phyloP scores from a whole-genome alignment of 2,113 vertebrate genomes.

The Nothobranchius furzeri region DNA sequence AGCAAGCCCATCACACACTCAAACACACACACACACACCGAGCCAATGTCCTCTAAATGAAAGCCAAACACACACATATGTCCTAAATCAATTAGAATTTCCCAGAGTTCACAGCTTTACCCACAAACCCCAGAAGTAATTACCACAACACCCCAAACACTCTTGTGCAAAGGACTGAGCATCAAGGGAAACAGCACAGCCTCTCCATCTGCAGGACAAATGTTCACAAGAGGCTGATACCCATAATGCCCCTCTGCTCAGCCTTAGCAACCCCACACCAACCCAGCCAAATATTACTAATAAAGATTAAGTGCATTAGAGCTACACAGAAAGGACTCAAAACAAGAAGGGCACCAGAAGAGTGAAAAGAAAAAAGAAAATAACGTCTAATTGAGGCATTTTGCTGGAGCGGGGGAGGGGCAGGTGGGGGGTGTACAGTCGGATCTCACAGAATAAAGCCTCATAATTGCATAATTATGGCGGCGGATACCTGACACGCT shows the following conservation, averaged over 20 bases:
- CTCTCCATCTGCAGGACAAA: not conserved
- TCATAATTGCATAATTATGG: constrained; percentile 83
- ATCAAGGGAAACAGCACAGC: constrained; percentile 61
- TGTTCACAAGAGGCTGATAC: constrained; percentile 6
- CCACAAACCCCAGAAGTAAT: constrained; percentile 56
- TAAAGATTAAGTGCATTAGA: constrained; percentile 30
- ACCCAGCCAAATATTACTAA: constrained; percentile 12
- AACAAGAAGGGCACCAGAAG: constrained; percentile 31
- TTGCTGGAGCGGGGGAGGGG: constrained; percentile 27
- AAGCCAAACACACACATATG: constrained; percentile 57
- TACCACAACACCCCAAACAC: constrained; percentile 47
- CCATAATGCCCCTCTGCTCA: constrained; percentile 27
- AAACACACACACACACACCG: constrained; percentile 10
- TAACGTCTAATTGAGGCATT: constrained; percentile 61
- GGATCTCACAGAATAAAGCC: constrained; percentile 75
- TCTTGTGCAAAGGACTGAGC: constrained; percentile 36
- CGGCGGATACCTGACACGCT: constrained; percentile 81
- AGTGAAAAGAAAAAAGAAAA: constrained; percentile 12
- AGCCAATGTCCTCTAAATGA: constrained; percentile 54
- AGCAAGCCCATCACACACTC: not conserved
- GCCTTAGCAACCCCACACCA: constrained; percentile 11
- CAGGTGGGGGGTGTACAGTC: constrained; percentile 54
- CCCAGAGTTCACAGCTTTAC: constrained; percentile 67
- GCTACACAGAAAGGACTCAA: constrained; percentile 25
- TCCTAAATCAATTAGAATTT: constrained; percentile 71